A percentile compares a stretch with the other conserved stretches of the same genome.
Conservation (phyloP, 2,113 vertebrate genomes). For the Ursus arctos region DNA sequence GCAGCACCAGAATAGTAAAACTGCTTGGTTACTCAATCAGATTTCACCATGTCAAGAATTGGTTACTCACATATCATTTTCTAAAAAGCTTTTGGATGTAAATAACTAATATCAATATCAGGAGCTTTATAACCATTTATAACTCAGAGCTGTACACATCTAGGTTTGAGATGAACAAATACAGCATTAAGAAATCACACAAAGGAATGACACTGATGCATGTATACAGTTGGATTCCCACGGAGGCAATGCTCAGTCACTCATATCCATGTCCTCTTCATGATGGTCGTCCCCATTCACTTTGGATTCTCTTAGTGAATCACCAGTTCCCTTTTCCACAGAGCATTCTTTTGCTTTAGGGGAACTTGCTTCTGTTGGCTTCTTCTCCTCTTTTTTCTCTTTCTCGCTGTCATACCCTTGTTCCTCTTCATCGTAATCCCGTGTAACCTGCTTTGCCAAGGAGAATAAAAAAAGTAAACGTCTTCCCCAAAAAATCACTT, state of each 20-base stretch:
- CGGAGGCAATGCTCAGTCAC: conserved; percentile 90
- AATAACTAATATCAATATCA: conserved; percentile 79
- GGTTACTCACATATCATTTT: conserved; percentile 75
- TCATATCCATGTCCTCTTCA: conserved; percentile 99
- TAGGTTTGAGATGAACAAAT: conserved; percentile 89
- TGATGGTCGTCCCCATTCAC: conserved; percentile 97
- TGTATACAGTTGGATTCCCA: conserved; percentile 58
- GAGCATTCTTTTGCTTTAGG: conserved; percentile 89
- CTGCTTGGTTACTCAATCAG: conserved; percentile 73
- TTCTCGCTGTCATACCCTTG: conserved; percentile 98
- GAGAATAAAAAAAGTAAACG: conserved; percentile 75
- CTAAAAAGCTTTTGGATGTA: conserved; percentile 83
- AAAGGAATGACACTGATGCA: conserved; percentile 85
- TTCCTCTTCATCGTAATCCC: conserved; percentile 99
- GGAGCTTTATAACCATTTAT: conserved; percentile 84
- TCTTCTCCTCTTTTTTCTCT: conserved; percentile 93
- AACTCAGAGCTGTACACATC: conserved; percentile 87
- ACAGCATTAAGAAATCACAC: conserved; percentile 90
- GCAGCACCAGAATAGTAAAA: conserved; percentile 82
- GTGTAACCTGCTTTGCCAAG: conserved; percentile 95
- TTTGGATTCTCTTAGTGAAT: conserved; percentile 92
- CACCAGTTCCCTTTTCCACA: conserved; percentile 86
- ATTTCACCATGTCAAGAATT: conserved; percentile 70
- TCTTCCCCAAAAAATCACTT: conserved; percentile 38
- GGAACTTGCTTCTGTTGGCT: conserved; percentile 89